Evolutionary conservation across 2,113 vertebrate species (phyloP), one percentile per base, ranked within the genome.

Genomic region (Centrocercus urophasianus): DNA sequence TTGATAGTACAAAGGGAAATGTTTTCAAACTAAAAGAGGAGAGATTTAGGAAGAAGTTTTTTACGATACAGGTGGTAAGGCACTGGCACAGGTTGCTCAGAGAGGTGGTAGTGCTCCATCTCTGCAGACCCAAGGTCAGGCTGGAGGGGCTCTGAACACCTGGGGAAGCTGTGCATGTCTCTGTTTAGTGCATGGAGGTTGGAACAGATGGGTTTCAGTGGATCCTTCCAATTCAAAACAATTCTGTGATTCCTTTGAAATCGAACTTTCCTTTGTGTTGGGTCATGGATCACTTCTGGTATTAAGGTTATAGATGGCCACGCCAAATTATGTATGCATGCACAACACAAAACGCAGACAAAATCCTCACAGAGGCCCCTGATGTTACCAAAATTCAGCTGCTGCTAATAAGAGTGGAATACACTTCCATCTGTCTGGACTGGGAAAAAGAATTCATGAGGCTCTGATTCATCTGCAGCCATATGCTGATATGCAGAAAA

Each of bases 401-500:
- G 88, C 69, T 89, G 73, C 65, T 97, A 96, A 93, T 96, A 94
- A 89, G 47, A 47, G 86, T 19, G 70, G 74, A 96, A 95, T 96
- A 95, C 91, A 95, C 95, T 90, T 90, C 94, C 95, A 96, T 95
- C 93, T 96, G 95, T 77, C 89, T 79, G 83, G 56, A 89, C 34
- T 21, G 50, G 36, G 73, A 22, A 76, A 93, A 94, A 72, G 81
- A 87, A 96, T 75, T 89, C 38, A 54, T 8, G 83, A 93, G 89
- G 74, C 64, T 93, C 88, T 88, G 95, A 96, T 90, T 96, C 89
- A 92, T 95, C 81, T 45, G 72, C 81, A 92, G 77, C 96, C 94
- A 86, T 96, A 97, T 94, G 92, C 93, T 94, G 86, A 48, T 89
- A 92, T 56, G 63, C 70, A 97, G 92, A 96, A 94, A 96, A 96